Evolutionary conservation across 2,113 vertebrate species (phyloP).

Genomic region (Indicator maculatus): DNA sequence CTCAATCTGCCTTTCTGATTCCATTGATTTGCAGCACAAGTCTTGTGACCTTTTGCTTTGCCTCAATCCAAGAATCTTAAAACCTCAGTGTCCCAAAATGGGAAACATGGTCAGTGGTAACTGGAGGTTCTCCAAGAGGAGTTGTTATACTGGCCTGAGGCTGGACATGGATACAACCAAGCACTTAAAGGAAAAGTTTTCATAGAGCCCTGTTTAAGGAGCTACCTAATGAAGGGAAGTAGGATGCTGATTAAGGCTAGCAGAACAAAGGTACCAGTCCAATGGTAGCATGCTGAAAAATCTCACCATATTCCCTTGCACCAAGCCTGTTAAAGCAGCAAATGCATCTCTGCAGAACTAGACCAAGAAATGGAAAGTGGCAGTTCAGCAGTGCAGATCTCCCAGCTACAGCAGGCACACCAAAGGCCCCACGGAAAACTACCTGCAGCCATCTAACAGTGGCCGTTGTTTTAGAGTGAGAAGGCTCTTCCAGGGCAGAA

Average conservation of each 20-base stretch:
- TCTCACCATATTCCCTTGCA: background rate
- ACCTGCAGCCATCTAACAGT: background rate
- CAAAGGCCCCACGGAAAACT: background rate
- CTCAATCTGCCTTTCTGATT: background rate
- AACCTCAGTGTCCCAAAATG: background rate
- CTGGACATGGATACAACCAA: accelerated
- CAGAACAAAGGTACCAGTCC: background rate
- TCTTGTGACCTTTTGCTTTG: background rate
- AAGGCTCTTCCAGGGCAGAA: background rate
- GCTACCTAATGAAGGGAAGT: background rate
- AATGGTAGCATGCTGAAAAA: background rate
- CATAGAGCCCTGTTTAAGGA: background rate
- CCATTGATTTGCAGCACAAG: background rate
- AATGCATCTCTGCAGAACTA: background rate
- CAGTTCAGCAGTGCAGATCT: background rate
- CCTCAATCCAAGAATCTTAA: background rate
- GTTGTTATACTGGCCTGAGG: background rate
- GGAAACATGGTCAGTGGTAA: background rate
- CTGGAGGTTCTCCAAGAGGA: background rate
- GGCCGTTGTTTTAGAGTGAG: background rate
- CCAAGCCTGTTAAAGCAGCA: background rate
- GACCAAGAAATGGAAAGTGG: background rate
- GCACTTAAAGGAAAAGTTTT: background rate
- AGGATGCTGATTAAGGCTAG: background rate
- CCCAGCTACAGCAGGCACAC: background rate